Conservation (phyloP, 2,888 invertebrate species). For the Hypercompe scribonia region DNA sequence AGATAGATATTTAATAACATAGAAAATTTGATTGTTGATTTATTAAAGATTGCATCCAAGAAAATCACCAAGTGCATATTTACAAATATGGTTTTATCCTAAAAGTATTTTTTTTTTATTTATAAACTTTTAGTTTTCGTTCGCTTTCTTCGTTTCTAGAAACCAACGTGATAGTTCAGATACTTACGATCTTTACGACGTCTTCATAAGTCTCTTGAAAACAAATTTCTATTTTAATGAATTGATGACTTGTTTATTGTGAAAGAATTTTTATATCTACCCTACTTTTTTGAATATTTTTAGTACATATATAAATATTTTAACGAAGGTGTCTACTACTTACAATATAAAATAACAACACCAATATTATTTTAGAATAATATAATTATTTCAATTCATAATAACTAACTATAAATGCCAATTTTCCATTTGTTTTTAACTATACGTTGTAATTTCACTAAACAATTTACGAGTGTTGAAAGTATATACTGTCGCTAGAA, state of each 20-base stretch:
- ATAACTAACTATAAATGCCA: slow-evolving; percentile 87
- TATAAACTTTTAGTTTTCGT: too few relatives aligned
- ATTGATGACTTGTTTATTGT: not conserved
- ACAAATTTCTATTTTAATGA: not conserved
- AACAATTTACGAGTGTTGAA: slow-evolving; percentile 73
- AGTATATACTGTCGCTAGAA: slow-evolving; percentile 66
- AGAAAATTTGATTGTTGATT: not conserved
- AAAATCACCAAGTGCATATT: not conserved
- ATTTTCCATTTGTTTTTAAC: slow-evolving; percentile 76
- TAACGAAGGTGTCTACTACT: slow-evolving; percentile 12
- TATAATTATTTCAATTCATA: slow-evolving; percentile 87
- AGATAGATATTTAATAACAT: not conserved
- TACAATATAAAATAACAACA: slow-evolving; percentile 73
- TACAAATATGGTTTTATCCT: not conserved
- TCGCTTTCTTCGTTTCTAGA: not conserved
- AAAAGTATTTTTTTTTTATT: not conserved
- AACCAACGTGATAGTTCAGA: not conserved
- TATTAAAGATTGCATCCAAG: not conserved
- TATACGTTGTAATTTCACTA: slow-evolving; percentile 78
- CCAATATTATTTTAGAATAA: slow-evolving; percentile 85
- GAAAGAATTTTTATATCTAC: not conserved
- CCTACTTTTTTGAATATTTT: not conserved
- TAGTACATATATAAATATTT: not conserved
- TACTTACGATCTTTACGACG: not conserved
- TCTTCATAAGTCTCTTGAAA: not conserved